A percentile compares a stretch with the other conserved stretches of the same genome.
Evolutionary conservation across 2,888 invertebrate genomes (phyloP).

Genomic region (Lochmaea capreae): DNA sequence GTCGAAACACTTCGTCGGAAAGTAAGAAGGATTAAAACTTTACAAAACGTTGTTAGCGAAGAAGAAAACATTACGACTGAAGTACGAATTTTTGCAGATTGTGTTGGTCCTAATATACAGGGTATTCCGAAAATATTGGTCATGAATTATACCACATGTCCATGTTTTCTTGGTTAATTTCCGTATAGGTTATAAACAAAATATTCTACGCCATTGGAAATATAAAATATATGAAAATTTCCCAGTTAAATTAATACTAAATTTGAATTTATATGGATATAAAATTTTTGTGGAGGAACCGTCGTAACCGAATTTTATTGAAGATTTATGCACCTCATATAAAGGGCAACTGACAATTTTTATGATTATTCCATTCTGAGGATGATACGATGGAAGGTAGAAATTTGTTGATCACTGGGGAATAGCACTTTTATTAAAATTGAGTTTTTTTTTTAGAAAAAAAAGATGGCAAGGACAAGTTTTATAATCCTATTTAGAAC

Average conservation of each 20-base stretch:
- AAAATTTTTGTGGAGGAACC: slow-evolving; percentile 15
- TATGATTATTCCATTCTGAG: slow-evolving; percentile 8
- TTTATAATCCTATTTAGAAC: not conserved
- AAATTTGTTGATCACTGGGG: not conserved
- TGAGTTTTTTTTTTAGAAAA: not conserved
- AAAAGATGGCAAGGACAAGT: not conserved
- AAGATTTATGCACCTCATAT: slow-evolving; percentile 24
- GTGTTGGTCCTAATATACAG: too few species aligned
- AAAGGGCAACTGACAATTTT: slow-evolving; percentile 8
- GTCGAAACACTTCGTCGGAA: not conserved
- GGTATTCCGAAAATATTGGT: too few species aligned
- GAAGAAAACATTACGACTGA: too few species aligned
- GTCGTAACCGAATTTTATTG: slow-evolving; percentile 27
- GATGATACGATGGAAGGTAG: not conserved
- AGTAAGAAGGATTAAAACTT: slow-evolving; percentile 27
- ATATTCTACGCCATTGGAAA: not conserved
- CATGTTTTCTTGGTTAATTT: too few species aligned
- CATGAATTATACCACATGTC: too few species aligned
- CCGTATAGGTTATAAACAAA: not conserved
- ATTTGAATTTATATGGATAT: slow-evolving; percentile 27
- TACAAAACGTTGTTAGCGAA: slow-evolving; percentile 12
- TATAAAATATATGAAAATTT: slow-evolving; percentile 18
- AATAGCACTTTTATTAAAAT: not conserved
- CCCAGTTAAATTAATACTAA: slow-evolving; percentile 25
- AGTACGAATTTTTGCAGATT: not conserved